Evolutionary conservation across 2,797 vertebrate species (phyloP), one percentile per base, ranked within the genome.

Genomic region (Podargus strigoides): DNA sequence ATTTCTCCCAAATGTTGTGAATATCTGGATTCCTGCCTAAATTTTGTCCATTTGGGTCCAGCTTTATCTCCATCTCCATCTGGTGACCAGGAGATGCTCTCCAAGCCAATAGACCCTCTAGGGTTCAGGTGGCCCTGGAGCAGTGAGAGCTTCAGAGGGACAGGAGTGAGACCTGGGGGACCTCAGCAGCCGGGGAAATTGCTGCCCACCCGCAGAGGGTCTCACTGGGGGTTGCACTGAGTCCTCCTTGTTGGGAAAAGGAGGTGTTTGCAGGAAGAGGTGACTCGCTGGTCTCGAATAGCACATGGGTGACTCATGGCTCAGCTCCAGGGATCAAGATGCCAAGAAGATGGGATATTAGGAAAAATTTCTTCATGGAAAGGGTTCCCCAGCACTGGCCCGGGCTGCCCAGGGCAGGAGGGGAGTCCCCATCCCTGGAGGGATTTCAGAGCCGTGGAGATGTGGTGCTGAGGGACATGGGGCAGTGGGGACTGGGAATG

Each of bases 1-100:
- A 86, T 90, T 49, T 88, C 89, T 88, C 87, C 87, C 86, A 85
- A 76, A 93, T 75, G 80, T 79, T 60, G 93, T 36, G 23, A 49
- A 22, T 22, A 34, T 47, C 44, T 85, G 88, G 70, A 90, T 72
- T 49, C 50, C 36, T 37, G 77, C 53, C 90, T 8, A 46, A 47
- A 50, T 70, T 74, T 22, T 34, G 15, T 46, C 42, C 1, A 0
- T 9, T 50, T 37, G 46, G 60, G 60, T 64, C 85, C 74, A 73
- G 81, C 37, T 83, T 79, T 44, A 64, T 30, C 62, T 63, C 44
- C 28, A 0, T 36, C 66, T 81, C 63, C 68, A 53, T 34, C 44
- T 79, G 83, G 82, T 52, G 73, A 69, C 10, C 79, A 47, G 59
- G 27, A 83, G 44, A 69, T 26, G 36, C 18, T 92, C 75, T 63